These are phyloP conservation scores for Epicauta chinensis DNA, from an alignment of 1,140 invertebrate genomes.

Conservation along the genomic window DNA sequence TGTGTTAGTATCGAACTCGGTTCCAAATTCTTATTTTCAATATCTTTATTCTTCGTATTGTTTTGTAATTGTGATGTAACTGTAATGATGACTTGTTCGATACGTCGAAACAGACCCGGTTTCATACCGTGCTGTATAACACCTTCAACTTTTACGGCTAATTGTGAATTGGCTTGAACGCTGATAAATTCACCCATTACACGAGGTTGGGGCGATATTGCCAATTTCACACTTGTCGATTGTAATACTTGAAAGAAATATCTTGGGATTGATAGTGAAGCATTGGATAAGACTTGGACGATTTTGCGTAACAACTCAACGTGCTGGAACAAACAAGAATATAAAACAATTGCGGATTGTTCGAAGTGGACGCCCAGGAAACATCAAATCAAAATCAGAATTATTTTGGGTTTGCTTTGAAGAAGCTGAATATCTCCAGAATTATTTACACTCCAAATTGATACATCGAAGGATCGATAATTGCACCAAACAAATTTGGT, in stretches of 20 bases:
- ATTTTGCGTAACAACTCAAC: conserved; percentile 62
- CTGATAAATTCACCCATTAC: conserved; percentile 69
- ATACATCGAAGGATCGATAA: too few relatives aligned
- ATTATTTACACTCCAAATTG: too few relatives aligned
- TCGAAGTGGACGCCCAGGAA: too few relatives aligned
- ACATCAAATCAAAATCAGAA: too few relatives aligned
- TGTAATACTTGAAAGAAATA: conserved; percentile 87
- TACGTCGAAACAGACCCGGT: conserved; percentile 60
- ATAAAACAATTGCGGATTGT: conserved; percentile 4
- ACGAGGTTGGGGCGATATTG: conserved; percentile 76
- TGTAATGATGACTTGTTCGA: conserved; percentile 63
- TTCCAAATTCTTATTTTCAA: conserved; percentile 30
- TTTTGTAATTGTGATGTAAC: conserved; percentile 56
- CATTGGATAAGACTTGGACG: conserved; percentile 57
- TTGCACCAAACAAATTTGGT: too few relatives aligned
- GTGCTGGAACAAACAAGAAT: conserved; percentile 52
- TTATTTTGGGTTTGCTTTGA: too few relatives aligned
- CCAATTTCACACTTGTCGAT: conserved; percentile 72
- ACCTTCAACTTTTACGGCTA: conserved; percentile 82
- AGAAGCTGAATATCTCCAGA: too few relatives aligned
- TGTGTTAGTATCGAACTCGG: conserved; percentile 43
- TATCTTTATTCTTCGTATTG: conserved; percentile 34
- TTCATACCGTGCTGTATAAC: conserved; percentile 68
- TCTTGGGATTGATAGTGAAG: conserved; percentile 68
- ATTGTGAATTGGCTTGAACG: conserved; percentile 66